phyloP scores from a whole-genome alignment of 2,888 invertebrate genomes.

The Brassicogethes aeneus region DNA sequence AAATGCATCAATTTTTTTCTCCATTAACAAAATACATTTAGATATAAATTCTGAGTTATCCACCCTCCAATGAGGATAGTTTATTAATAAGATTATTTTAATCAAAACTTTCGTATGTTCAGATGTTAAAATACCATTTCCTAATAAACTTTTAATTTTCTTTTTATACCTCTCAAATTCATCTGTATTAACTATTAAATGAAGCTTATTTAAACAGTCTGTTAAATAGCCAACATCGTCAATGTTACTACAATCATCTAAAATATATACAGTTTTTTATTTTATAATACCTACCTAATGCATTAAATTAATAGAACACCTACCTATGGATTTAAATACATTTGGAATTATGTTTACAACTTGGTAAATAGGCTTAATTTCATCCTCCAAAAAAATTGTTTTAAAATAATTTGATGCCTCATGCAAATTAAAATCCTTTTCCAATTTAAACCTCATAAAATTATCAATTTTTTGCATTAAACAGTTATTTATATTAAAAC shows the following conservation, averaged over 20 bases:
- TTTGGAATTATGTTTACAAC: slow-evolving; percentile 32
- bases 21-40: slow-evolving; percentile 35
- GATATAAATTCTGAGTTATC: slow-evolving; percentile 34
- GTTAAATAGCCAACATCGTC: slow-evolving; percentile 42
- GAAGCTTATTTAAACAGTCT: slow-evolving; percentile 41
- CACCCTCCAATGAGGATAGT: slow-evolving; percentile 42
- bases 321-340: slow-evolving; percentile 35
- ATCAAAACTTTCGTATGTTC: slow-evolving; percentile 26
- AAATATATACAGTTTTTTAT: slow-evolving; percentile 17
- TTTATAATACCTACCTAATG: slow-evolving; percentile 4
- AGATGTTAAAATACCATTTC: slow-evolving; percentile 25
- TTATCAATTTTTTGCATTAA: neutral
- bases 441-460: slow-evolving; percentile 18
- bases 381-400: slow-evolving; percentile 35
- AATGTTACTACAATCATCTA: slow-evolving; percentile 31
- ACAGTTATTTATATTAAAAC: slow-evolving; percentile 20
- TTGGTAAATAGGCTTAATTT: slow-evolving; percentile 36
- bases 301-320: slow-evolving; percentile 9
- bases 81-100: slow-evolving; percentile 39
- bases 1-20: slow-evolving; percentile 35
- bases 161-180: slow-evolving; percentile 35
- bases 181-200: slow-evolving; percentile 35
- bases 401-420: slow-evolving; percentile 38
- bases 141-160: slow-evolving; percentile 34
- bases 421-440: neutral